These are phyloP conservation scores for Eupithecia centaureata DNA, from an alignment of 2,888 invertebrate species.

Conservation along the genomic window DNA sequence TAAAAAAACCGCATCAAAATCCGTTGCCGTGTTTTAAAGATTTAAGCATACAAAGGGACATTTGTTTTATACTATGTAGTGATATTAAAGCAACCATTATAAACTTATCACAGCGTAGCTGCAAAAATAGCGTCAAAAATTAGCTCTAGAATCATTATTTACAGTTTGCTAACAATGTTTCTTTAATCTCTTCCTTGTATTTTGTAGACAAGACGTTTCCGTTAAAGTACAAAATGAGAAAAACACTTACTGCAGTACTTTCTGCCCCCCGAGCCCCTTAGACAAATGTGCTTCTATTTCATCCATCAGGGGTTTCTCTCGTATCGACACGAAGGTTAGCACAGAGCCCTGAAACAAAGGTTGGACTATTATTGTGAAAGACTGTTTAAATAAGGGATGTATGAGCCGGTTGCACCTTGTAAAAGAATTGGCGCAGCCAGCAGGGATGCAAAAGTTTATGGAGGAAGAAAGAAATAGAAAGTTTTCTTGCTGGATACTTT, in stretches of 20 bases:
- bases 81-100: too few species aligned
- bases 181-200: too few species aligned
- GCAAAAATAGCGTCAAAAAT: too few species aligned
- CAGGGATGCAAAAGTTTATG: neutral
- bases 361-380: neutral
- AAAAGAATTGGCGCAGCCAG: neutral
- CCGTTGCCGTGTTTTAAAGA: too few species aligned
- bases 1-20: too few species aligned
- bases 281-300: conserved; percentile 90
- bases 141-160: too few species aligned
- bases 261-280: conserved; percentile 85
- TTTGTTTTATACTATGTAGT: too few species aligned
- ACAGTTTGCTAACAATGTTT: too few species aligned
- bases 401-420: neutral
- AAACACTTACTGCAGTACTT: conserved; percentile 85
- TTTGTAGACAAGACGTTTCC: neutral
- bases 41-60: too few species aligned
- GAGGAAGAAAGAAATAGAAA: neutral
- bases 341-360: conserved; percentile 88
- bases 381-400: neutral
- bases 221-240: neutral
- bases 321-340: conserved; percentile 93
- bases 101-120: too few species aligned
- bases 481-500: neutral
- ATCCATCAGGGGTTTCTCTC: conserved; percentile 89